Percentiles rank a stretch among this genome's conserved stretches.
These are phyloP conservation scores for Nasonia vitripennis DNA, from an alignment of 1,140 invertebrate genomes.

Conservation along the genomic window DNA sequence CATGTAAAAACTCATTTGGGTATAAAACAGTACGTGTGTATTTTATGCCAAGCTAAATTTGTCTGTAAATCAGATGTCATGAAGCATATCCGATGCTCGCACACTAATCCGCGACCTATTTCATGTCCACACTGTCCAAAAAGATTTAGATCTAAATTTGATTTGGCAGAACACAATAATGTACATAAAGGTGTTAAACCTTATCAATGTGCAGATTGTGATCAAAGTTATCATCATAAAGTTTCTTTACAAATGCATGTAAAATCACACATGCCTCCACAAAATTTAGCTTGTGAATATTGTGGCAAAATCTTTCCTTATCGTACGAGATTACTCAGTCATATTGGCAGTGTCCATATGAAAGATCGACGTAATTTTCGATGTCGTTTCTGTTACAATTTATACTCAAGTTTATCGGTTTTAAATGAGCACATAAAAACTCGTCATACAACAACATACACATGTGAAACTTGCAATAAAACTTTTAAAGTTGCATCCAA, in stretches of 20 bases:
- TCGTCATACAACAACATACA: constrained; percentile 70
- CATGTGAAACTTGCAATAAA: constrained; percentile 71
- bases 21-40: constrained; percentile 82
- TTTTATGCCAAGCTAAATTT: constrained; percentile 77
- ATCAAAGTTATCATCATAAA: constrained; percentile 73
- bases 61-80: constrained; percentile 74
- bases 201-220: constrained; percentile 70
- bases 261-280: constrained; percentile 72
- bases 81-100: constrained; percentile 73
- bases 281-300: constrained; percentile 73
- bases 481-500: constrained; percentile 72
- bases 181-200: constrained; percentile 73
- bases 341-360: constrained; percentile 72
- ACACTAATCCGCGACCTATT: constrained; percentile 72
- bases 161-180: constrained; percentile 72
- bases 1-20: constrained; percentile 84
- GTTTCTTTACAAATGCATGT: constrained; percentile 73
- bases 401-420: constrained; percentile 72
- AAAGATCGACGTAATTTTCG: constrained; percentile 72
- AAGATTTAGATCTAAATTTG: constrained; percentile 72
- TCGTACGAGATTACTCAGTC: constrained; percentile 70
- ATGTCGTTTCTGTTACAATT: constrained; percentile 73
- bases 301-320: constrained; percentile 74
- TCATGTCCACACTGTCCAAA: constrained; percentile 73
- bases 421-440: constrained; percentile 73